Base-by-base conservation (phyloP, 2,797 vertebrate genomes). In the Cynodonichthys magdalenae region DNA sequence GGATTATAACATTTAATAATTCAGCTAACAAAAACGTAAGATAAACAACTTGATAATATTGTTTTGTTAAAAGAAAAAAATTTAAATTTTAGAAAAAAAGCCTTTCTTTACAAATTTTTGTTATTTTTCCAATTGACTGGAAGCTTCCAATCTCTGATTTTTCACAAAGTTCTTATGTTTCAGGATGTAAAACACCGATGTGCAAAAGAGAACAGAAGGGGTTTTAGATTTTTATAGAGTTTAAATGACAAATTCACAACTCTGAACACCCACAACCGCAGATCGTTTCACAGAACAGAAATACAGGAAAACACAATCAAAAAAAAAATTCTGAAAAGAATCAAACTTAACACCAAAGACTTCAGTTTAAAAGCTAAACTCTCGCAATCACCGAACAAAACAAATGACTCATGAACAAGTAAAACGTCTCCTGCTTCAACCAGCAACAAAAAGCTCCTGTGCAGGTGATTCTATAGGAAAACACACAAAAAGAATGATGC, bases 221-320 rank as follows among this genome's bases (percentile, higher is more conserved):
- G 44, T n/a, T 42, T 57, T 57, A 46, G 6, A 18, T 3, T 8
- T 3, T 8, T 41, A 17, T 42, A 54, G 24, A 60, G 31, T 70
- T 53, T 10, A 5, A 31, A 71, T 71, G 77, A 74, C 63, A 71
- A 54, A 75, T 78, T 60, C 46, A 66, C 57, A 59, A 49, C 44
- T 62, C 67, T 12, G 20, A 66, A 66, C 72, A 72, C 69, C 63
- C 57, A 73, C 75, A 65, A 52, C 27, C 34, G 62, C 58, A 54
- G 10, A 66, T 52, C 48, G 41, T 58, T 63, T 66, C 65, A 47
- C 67, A 74, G 54, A 52, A 51, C 24, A 24, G 44, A 58, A 29
- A 49, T 24, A 29, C 20, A n/a, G 27, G 11, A n/a, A 5, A 27
- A 19, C 20, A 9, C 11, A 2, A 1, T 36, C 1, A 27, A 0